Conservation (phyloP, 1,140 invertebrate species). For the Eueides isabella region DNA sequence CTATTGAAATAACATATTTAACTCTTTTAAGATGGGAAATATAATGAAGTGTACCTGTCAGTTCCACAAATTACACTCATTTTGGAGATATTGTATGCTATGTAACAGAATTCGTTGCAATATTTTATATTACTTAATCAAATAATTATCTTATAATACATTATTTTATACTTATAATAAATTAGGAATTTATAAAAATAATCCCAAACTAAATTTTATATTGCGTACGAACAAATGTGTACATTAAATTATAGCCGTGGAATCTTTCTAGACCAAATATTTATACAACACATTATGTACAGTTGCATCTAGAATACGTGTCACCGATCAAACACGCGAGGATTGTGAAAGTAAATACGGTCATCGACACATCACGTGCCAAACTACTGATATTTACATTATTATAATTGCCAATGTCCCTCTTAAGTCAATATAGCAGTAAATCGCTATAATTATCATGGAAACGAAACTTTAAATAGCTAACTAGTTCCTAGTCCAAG, state of each 20-base stretch:
- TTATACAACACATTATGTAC: background rate
- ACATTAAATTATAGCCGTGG: background rate
- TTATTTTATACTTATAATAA: too few species aligned
- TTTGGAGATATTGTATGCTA: too few species aligned
- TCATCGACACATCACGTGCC: conserved; percentile 39
- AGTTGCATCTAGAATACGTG: conserved; percentile 5
- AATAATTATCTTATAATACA: too few species aligned
- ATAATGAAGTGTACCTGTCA: too few species aligned
- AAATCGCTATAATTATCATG: conserved; percentile 19
- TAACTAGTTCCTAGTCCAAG: too few species aligned
- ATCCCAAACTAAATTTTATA: too few species aligned
- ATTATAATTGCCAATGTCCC: background rate
- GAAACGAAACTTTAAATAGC: conserved; percentile 1
- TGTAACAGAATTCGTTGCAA: too few species aligned
- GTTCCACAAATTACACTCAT: too few species aligned
- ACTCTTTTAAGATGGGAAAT: too few species aligned
- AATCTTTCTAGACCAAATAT: conserved; percentile 6
- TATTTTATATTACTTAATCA: too few species aligned
- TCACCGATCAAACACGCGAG: conserved; percentile 5
- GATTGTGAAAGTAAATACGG: conserved; percentile 15
- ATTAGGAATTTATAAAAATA: too few species aligned
- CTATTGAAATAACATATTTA: too few species aligned
- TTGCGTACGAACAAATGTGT: background rate
- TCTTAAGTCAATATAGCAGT: conserved; percentile 1
- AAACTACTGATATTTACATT: conserved; percentile 28